phyloP scores from a whole-genome alignment of 2,888 invertebrate genomes.

The Tethea ocularis region DNA sequence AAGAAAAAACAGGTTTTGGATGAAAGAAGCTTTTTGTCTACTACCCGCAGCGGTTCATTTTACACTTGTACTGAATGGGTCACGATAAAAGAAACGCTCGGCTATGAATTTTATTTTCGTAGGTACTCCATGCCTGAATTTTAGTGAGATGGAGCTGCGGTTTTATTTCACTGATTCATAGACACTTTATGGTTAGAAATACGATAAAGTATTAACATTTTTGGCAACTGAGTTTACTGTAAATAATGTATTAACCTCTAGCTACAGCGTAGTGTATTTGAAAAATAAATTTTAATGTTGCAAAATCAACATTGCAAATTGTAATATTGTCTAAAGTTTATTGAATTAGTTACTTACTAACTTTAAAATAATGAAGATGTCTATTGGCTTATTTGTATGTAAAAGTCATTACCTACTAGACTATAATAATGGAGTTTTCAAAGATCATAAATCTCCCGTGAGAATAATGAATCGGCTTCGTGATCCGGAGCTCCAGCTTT shows the following conservation, averaged over 20 bases:
- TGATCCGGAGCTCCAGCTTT: constrained; percentile 40
- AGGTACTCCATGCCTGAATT: constrained; percentile 38
- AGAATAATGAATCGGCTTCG: constrained; percentile 52
- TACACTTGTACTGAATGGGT: constrained; percentile 38
- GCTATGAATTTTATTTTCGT: constrained; percentile 43
- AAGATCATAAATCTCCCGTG: constrained; percentile 46
- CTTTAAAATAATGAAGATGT: background rate
- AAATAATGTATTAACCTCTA: no score
- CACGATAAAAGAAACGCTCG: constrained; percentile 44
- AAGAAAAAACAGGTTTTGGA: constrained; percentile 67
- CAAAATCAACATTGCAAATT: no score
- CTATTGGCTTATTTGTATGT: background rate
- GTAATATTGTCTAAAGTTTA: no score
- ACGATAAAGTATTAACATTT: background rate
- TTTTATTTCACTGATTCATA: constrained; percentile 11
- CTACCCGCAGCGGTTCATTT: constrained; percentile 41
- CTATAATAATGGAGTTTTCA: constrained; percentile 36
- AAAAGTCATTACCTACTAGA: background rate
- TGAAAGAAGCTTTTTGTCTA: constrained; percentile 63
- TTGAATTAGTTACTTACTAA: no score
- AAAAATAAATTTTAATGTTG: no score
- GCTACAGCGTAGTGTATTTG: no score
- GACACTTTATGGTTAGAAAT: background rate
- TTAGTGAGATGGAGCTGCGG: constrained; percentile 25
- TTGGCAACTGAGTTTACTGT: background rate